phyloP scores from a whole-genome alignment of 2,888 invertebrate species.

The Frankliniella fusca region DNA sequence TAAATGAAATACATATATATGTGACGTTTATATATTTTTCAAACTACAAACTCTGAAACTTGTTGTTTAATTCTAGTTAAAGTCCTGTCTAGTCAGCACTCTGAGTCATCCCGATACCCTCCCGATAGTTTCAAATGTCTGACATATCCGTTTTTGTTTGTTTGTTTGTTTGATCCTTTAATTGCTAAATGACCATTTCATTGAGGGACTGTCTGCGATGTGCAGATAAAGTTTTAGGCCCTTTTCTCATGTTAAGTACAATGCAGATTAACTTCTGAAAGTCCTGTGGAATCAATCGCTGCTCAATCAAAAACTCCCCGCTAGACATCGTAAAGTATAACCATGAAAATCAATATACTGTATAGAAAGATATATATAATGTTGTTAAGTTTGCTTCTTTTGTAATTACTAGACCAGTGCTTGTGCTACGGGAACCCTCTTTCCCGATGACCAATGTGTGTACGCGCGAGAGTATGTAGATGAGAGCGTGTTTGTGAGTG shows the following conservation, averaged over 20 bases:
- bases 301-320: too few species aligned
- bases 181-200: too few species aligned
- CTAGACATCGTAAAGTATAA: too few species aligned
- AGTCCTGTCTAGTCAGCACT: background rate
- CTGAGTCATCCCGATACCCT: background rate
- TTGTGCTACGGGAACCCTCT: background rate
- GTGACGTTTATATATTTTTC: slow-evolving; percentile 17
- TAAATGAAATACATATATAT: background rate
- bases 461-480: background rate
- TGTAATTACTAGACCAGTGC: background rate
- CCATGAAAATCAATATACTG: background rate
- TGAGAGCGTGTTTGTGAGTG: background rate
- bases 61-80: background rate
- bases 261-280: too few species aligned
- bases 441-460: background rate
- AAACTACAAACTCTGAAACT: background rate
- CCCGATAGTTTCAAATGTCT: background rate
- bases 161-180: too few species aligned
- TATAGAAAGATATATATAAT: background rate
- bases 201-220: too few species aligned
- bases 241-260: too few species aligned
- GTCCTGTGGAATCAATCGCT: too few species aligned
- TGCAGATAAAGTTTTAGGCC: too few species aligned
- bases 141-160: background rate
- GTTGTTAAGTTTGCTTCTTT: background rate